phyloP scores from a whole-genome alignment of 2,797 vertebrate species.

The Gallinago solitaria region DNA sequence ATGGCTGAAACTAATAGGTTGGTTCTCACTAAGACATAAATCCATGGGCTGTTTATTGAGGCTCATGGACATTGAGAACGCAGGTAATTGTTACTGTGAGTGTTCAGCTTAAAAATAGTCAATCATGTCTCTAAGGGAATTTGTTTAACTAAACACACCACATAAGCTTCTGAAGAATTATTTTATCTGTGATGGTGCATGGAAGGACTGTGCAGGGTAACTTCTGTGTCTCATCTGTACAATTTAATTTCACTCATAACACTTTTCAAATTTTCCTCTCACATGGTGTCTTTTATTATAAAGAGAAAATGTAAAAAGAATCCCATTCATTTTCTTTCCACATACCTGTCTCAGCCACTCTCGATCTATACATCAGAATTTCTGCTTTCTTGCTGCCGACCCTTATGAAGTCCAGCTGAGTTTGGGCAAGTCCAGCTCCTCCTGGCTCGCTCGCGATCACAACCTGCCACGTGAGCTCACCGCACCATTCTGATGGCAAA shows the following conservation, averaged over 20 bases:
- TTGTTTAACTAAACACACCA: slow-evolving; percentile 62
- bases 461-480: background rate
- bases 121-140: slow-evolving; percentile 60
- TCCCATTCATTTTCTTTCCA: background rate
- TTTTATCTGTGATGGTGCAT: slow-evolving; percentile 15
- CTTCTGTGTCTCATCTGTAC: background rate
- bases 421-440: background rate
- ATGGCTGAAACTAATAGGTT: slow-evolving; percentile 79
- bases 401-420: background rate
- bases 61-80: slow-evolving; percentile 68
- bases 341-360: background rate
- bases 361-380: background rate
- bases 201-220: background rate
- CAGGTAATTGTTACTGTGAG: slow-evolving; percentile 73
- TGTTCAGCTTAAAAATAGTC: slow-evolving; percentile 65
- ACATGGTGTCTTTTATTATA: background rate
- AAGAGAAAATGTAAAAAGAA: background rate
- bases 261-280: background rate
- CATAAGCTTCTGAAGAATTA: slow-evolving; percentile 43
- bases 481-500: background rate
- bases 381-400: background rate
- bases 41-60: slow-evolving; percentile 73
- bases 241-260: background rate
- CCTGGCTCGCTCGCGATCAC: rapidly evolving
- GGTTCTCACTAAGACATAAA: slow-evolving; percentile 79